Conservation (phyloP, 2,113 vertebrate genomes). For the Corythoichthys haematopterus region DNA sequence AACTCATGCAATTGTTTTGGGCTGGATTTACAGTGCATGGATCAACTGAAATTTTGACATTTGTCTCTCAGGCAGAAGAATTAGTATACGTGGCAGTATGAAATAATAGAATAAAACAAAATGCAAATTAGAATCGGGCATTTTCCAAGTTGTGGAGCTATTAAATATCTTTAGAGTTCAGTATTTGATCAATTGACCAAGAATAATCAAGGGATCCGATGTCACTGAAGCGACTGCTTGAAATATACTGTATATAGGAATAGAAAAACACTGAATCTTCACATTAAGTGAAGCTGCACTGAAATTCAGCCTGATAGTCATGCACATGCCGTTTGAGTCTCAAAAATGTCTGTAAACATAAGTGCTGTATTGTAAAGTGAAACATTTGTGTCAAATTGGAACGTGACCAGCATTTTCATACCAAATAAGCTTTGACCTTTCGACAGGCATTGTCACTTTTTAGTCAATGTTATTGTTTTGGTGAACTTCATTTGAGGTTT, state of each 20-base stretch:
- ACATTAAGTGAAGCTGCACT: not conserved
- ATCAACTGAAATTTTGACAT: not conserved
- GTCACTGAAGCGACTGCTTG: not conserved
- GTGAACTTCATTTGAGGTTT: too few relatives aligned
- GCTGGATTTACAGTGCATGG: not conserved
- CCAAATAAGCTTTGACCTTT: too few relatives aligned
- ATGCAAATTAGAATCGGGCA: not conserved
- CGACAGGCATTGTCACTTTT: too few relatives aligned
- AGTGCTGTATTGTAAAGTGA: not conserved
- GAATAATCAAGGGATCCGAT: not conserved
- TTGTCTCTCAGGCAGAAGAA: not conserved
- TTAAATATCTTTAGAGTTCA: too few relatives aligned
- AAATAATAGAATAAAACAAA: not conserved
- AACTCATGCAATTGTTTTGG: constrained; percentile 46
- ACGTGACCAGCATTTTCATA: too few relatives aligned
- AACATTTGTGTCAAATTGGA: not conserved
- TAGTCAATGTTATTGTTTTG: too few relatives aligned
- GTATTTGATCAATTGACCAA: too few relatives aligned
- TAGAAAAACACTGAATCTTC: not conserved
- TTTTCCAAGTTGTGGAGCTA: too few relatives aligned
- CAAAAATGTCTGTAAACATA: not conserved
- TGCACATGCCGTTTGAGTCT: not conserved
- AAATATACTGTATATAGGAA: not conserved
- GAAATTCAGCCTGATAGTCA: not conserved
- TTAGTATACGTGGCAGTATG: not conserved